These are phyloP conservation scores for Nematolebias whitei DNA, from an alignment of 2,113 vertebrate genomes.

Conservation along the genomic window DNA sequence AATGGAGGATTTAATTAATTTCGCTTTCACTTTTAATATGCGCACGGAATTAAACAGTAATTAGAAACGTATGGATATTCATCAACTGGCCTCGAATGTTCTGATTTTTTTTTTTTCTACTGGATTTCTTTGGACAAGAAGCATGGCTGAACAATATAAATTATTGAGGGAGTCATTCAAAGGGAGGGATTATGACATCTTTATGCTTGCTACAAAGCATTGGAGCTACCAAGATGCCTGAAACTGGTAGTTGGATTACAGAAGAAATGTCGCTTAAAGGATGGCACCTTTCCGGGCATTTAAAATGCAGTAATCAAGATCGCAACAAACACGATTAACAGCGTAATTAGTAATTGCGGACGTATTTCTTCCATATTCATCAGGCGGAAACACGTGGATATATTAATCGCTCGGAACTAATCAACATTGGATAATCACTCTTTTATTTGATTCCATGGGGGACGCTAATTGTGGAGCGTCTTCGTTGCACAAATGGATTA, in stretches of 20 bases:
- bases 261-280: constrained; percentile 63
- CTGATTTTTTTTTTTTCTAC: constrained; percentile 62
- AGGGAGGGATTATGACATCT: constrained; percentile 84
- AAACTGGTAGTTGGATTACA: constrained; percentile 67
- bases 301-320: constrained; percentile 56
- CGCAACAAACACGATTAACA: constrained; percentile 69
- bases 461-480: constrained; percentile 91
- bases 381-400: constrained; percentile 83
- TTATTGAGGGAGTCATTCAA: constrained; percentile 83
- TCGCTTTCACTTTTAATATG: constrained; percentile 77
- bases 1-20: constrained; percentile 87
- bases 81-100: constrained; percentile 56
- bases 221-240: constrained; percentile 79
- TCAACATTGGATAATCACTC: constrained; percentile 94
- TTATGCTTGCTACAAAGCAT: constrained; percentile 77
- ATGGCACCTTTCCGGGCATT: constrained; percentile 92
- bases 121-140: constrained; percentile 77
- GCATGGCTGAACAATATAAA: constrained; percentile 82
- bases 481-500: constrained; percentile 98
- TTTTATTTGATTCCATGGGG: constrained; percentile 83
- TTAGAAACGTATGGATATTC: constrained; percentile 71
- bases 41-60: constrained; percentile 67
- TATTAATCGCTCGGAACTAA: constrained; percentile 91
- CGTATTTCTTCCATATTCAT: constrained; percentile 75
- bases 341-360: constrained; percentile 70